Percentiles rank a stretch among this genome's conserved stretches.
phyloP scores from a whole-genome alignment of 2,113 vertebrate species.

The Heptranchias perlo region DNA sequence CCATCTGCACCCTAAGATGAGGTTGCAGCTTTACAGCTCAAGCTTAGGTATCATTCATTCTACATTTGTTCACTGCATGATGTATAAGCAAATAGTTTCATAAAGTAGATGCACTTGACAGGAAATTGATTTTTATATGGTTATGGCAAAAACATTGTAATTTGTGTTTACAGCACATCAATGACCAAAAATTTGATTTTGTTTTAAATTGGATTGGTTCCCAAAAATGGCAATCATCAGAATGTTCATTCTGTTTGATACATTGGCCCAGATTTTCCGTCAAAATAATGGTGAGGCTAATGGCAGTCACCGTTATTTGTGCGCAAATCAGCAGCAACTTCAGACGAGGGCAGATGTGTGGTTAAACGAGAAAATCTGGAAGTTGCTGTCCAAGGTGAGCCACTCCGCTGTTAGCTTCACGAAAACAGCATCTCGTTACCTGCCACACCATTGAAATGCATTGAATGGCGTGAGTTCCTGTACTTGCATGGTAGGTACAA shows the following conservation, averaged over 20 bases:
- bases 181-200: neutral
- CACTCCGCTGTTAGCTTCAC: too few relatives aligned
- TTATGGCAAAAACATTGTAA: neutral
- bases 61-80: neutral
- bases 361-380: too few relatives aligned
- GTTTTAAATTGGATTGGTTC: neutral
- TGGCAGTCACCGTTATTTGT: too few relatives aligned
- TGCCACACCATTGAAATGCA: too few relatives aligned
- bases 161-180: neutral
- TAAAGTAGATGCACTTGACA: neutral
- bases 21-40: neutral
- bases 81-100: slow-evolving; percentile 1
- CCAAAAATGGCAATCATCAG: neutral
- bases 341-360: too few relatives aligned
- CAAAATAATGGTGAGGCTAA: too few relatives aligned
- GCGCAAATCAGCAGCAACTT: too few relatives aligned
- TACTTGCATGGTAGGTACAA: too few relatives aligned
- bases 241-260: neutral
- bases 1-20: neutral
- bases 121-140: neutral
- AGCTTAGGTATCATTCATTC: neutral
- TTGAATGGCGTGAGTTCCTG: too few relatives aligned
- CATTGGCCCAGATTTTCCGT: too few relatives aligned
- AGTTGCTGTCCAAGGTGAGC: too few relatives aligned
- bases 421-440: too few relatives aligned